A percentile compares a stretch with the other conserved stretches of the same genome.
phyloP scores from a whole-genome alignment of 1,140 invertebrate genomes.

The Lithobius niger region DNA sequence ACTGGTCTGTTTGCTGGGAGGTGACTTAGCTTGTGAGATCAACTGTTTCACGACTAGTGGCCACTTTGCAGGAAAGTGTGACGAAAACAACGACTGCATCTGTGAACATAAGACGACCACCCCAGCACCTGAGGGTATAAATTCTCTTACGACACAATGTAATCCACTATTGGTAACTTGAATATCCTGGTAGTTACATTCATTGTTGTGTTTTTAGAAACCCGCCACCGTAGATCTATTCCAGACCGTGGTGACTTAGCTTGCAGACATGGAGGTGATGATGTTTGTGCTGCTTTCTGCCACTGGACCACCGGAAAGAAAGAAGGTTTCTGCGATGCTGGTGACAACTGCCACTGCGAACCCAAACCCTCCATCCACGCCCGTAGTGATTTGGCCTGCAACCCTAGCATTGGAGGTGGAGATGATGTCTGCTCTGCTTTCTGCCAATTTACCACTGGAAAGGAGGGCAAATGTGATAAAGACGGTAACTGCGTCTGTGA shows the following conservation, averaged over 20 bases:
- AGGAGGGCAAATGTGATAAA: no score
- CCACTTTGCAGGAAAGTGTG: neutral
- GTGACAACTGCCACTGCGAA: neutral
- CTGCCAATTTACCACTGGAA: no score
- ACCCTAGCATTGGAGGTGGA: no score
- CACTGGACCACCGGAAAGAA: constrained; percentile 2
- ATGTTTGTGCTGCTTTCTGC: constrained; percentile 2
- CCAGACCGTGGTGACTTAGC: neutral
- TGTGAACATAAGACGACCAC: neutral
- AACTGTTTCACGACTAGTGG: neutral
- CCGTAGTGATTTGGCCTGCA: no score
- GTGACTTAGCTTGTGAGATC: constrained; percentile 2
- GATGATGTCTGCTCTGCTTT: no score
- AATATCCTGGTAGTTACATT: no score
- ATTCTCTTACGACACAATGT: no score
- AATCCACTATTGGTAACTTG: no score
- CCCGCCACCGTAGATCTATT: neutral
- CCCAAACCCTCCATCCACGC: no score
- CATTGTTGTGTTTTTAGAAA: no score
- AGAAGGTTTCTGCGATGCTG: neutral
- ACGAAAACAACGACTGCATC: neutral
- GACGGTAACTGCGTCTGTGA: no score
- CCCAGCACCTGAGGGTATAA: no score
- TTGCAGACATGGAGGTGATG: neutral
- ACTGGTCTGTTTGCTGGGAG: neutral